phyloP scores from a whole-genome alignment of 2,888 invertebrate genomes.

The Incurvaria masculella region DNA sequence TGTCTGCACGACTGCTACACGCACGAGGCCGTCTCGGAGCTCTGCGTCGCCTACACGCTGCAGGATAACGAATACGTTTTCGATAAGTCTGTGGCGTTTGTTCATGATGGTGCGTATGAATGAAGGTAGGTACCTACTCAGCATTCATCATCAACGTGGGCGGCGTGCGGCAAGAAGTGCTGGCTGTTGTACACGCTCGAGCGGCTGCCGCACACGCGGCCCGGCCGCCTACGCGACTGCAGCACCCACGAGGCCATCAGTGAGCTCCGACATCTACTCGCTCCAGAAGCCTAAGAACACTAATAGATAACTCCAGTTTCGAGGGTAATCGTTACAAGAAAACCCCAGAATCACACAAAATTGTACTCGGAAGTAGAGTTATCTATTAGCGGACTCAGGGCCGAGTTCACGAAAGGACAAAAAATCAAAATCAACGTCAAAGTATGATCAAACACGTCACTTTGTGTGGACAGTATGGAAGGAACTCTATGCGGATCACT shows the following conservation, averaged over 20 bases:
- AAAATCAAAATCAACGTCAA: no score
- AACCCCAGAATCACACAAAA: no score
- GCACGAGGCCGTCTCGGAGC: constrained; percentile 80
- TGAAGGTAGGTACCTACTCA: no score
- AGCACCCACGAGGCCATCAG: constrained; percentile 94
- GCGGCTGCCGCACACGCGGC: constrained; percentile 91
- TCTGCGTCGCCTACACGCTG: constrained; percentile 89
- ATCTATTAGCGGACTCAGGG: no score
- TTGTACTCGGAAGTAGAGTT: no score
- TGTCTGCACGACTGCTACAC: constrained; percentile 81
- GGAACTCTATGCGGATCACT: no score
- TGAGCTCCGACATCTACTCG: constrained; percentile 96
- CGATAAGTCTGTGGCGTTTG: no score
- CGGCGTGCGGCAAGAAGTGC: constrained; percentile 85
- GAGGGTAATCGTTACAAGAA: no score
- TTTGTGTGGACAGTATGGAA: no score
- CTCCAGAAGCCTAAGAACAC: constrained; percentile 97
- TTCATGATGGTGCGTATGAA: constrained; percentile 96
- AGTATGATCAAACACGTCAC: no score
- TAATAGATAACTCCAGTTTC: no score
- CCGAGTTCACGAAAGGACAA: no score
- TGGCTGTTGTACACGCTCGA: constrained; percentile 79
- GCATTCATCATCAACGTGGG: constrained; percentile 95
- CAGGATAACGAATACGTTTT: constrained; percentile 89
- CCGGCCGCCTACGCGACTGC: constrained; percentile 90